These are phyloP conservation scores for Pagrus major DNA, from an alignment of 2,113 vertebrate species.

Conservation along the genomic window DNA sequence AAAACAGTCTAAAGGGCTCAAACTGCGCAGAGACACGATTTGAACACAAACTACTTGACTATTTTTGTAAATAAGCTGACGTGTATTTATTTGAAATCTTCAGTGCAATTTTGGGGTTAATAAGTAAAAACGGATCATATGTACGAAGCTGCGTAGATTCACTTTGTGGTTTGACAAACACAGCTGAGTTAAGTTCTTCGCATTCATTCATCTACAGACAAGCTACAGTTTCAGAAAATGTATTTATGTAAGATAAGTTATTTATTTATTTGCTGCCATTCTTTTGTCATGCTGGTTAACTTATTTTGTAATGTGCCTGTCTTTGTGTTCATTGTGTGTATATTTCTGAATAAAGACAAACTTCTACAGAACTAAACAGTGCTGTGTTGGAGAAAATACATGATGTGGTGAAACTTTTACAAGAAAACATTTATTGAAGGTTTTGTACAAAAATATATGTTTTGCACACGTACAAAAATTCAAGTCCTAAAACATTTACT, in stretches of 20 bases:
- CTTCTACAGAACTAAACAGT: slow-evolving; percentile 1
- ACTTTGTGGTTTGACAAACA: neutral
- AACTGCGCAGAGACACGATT: neutral
- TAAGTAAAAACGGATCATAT: neutral
- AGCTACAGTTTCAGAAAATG: slow-evolving; percentile 1
- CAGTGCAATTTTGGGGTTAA: slow-evolving; percentile 1
- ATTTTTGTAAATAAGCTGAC: slow-evolving; percentile 49
- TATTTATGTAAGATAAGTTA: slow-evolving; percentile 86
- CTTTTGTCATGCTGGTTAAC: slow-evolving; percentile 64
- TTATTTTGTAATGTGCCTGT: slow-evolving; percentile 70
- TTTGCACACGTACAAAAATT: neutral
- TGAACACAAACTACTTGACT: slow-evolving; percentile 49
- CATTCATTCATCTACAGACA: neutral
- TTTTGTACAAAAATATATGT: slow-evolving; percentile 28
- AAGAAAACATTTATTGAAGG: slow-evolving; percentile 38
- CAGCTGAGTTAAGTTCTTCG: slow-evolving; percentile 33
- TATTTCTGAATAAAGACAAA: slow-evolving; percentile 61
- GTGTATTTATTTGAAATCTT: slow-evolving; percentile 55
- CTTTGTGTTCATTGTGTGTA: slow-evolving; percentile 31
- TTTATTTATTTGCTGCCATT: slow-evolving; percentile 85
- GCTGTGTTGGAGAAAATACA: neutral
- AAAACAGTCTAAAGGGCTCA: neutral
- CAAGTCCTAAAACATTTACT: neutral
- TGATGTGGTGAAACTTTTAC: neutral
- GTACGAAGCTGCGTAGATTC: slow-evolving; percentile 22